Evolutionary conservation across 2,113 vertebrate genomes (phyloP).

Genomic region (Stomatorhinus ivindoensis): DNA sequence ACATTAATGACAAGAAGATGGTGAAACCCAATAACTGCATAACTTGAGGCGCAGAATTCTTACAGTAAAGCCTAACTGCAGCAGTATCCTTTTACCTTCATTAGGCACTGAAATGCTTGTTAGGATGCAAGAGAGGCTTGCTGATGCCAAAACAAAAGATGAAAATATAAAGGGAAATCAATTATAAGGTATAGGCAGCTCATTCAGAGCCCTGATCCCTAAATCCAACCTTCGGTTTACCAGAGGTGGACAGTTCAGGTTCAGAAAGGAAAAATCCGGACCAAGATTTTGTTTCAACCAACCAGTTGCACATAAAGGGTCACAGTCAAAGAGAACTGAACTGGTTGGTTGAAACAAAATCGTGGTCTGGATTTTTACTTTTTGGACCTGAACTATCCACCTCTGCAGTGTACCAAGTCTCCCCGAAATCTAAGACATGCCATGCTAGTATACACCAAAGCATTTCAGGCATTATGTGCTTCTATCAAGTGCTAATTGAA

Average conservation of each 20-base stretch:
- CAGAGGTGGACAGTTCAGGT: neutral
- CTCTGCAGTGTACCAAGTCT: neutral
- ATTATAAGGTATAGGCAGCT: neutral
- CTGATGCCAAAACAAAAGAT: neutral
- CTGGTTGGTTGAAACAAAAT: neutral
- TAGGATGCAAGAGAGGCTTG: neutral
- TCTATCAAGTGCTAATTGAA: neutral
- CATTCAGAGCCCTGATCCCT: neutral
- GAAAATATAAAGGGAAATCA: neutral
- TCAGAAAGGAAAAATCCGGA: neutral
- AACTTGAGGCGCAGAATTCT: neutral
- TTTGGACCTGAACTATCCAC: neutral
- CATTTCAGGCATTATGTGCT: neutral
- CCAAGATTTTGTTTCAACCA: neutral
- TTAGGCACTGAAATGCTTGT: neutral
- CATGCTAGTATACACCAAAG: neutral
- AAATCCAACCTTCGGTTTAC: neutral
- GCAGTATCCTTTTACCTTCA: neutral
- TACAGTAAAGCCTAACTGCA: neutral
- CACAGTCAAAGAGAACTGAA: neutral
- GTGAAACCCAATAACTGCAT: neutral
- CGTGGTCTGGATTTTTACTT: neutral
- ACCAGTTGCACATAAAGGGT: neutral
- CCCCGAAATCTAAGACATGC: neutral
- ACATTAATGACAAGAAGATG: neutral